phyloP scores from a whole-genome alignment of 1,140 invertebrate genomes.

The Drosophila sechellia region DNA sequence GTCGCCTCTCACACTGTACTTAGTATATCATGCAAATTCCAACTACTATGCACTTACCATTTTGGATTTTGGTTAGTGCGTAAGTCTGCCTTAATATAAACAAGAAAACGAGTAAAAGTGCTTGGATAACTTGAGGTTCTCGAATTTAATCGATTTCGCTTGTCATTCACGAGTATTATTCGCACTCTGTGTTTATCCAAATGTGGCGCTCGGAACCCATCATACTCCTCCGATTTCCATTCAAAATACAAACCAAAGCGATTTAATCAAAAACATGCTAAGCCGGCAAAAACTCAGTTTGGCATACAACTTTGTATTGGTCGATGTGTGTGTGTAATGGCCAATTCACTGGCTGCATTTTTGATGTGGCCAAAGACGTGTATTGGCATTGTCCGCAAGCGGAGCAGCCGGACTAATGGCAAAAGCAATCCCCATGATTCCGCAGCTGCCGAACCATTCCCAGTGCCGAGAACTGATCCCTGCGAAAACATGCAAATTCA shows the following conservation, averaged over 20 bases:
- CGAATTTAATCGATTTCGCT: slow-evolving; percentile 7
- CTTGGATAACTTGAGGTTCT: not conserved
- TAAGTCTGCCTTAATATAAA: not conserved
- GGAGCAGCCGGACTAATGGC: slow-evolving; percentile 31
- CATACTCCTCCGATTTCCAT: not conserved
- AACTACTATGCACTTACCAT: not conserved
- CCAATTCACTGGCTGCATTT: slow-evolving; percentile 40
- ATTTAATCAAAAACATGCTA: slow-evolving; percentile 66
- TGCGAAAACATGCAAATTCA: slow-evolving; percentile 58
- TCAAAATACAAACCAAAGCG: slow-evolving; percentile 23
- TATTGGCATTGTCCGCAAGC: slow-evolving; percentile 22
- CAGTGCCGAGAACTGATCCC: slow-evolving; percentile 25
- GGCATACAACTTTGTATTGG: slow-evolving; percentile 24
- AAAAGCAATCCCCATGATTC: slow-evolving; percentile 52
- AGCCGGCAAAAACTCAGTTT: slow-evolving; percentile 43
- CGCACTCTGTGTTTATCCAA: slow-evolving; percentile 15
- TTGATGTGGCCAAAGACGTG: slow-evolving; percentile 25
- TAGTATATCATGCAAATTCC: not conserved
- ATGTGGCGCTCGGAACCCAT: slow-evolving; percentile 4
- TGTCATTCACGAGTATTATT: not conserved
- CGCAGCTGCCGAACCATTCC: slow-evolving; percentile 20
- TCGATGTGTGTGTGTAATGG: slow-evolving; percentile 21
- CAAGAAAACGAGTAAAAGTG: too few species aligned
- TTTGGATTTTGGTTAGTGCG: not conserved
- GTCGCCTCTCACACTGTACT: not conserved